Base-by-base conservation (phyloP, 2,113 vertebrate genomes). In the Caranx ignobilis region DNA sequence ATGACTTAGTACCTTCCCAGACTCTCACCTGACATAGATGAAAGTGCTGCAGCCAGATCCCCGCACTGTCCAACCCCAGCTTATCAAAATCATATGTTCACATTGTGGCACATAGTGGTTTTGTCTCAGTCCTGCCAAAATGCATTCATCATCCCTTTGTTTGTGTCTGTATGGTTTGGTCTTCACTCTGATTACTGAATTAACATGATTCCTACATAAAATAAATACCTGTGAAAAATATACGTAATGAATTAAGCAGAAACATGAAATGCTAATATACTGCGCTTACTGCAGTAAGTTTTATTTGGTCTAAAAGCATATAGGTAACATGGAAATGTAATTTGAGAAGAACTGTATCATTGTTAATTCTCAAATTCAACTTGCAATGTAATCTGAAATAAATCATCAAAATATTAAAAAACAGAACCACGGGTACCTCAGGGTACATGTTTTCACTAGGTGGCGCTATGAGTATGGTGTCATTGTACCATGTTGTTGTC, bases 81-180 rank as follows among this genome's bases (percentile, higher is more conserved):
- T 84, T 62, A 91, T 87, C 61, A 70, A 57, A 77, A 59, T 84
- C 81, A 77, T 48, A 74, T 81, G 85, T 39, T 73, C 56, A 13
- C 34, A 26, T 26, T 26, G 26, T 56, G 59, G 59, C 77, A 77
- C 60, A 59, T 9, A n/a, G 32, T 2, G n/a, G 6, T n/a, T 56
- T 39, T 59, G 10, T 72, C 18, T 26, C 21, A 15, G 3, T 45
- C 45, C 48, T 64, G 55, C 56, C 73, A 69, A 41, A 71, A 56
- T 50, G 6, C 19, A 70, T 71, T 56, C 31, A 55, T 81, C 31
- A 62, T n/a, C 55, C 2, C 43, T 72, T 64, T 70, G 26, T 74
- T 39, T 63, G 32, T 77, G 67, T 31, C 32, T 56, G 31, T 35
- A 82, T 8, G 37, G 21, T 37, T 48, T 9, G 21, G 35, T 9